Evolutionary conservation across 2,113 vertebrate genomes (phyloP).

Genomic region (Leptosomus discolor): DNA sequence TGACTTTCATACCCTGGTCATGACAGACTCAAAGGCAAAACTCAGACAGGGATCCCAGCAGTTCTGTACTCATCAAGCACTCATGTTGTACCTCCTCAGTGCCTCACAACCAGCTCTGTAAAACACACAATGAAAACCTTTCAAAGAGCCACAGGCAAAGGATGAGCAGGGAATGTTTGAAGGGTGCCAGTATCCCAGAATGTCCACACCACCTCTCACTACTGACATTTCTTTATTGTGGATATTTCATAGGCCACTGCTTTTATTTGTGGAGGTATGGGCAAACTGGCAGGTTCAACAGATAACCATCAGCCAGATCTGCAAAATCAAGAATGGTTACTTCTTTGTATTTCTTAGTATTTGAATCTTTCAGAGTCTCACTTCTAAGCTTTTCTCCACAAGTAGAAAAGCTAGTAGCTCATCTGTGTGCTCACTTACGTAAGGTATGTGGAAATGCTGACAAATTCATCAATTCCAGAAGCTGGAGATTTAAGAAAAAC

Average conservation of each 20-base stretch:
- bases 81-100: not conserved
- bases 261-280: not conserved
- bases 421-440: not conserved
- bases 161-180: not conserved
- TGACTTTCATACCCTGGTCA: not conserved
- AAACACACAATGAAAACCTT: not conserved
- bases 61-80: fast-evolving
- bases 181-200: no score
- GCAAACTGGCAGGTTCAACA: not conserved
- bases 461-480: not conserved
- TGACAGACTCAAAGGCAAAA: not conserved
- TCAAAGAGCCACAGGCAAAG: not conserved
- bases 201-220: not conserved
- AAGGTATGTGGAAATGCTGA: not conserved
- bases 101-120: not conserved
- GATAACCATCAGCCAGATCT: not conserved
- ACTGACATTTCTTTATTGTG: not conserved
- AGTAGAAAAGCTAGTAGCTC: not conserved
- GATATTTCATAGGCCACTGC: not conserved
- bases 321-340: not conserved
- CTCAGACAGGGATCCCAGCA: not conserved
- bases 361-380: not conserved
- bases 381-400: not conserved
- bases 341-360: not conserved
- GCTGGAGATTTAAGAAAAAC: conserved; percentile 28